A percentile compares a stretch with the other conserved stretches of the same genome.
Conservation (phyloP, 2,113 vertebrate species). For the Hydrolagus affinis region DNA sequence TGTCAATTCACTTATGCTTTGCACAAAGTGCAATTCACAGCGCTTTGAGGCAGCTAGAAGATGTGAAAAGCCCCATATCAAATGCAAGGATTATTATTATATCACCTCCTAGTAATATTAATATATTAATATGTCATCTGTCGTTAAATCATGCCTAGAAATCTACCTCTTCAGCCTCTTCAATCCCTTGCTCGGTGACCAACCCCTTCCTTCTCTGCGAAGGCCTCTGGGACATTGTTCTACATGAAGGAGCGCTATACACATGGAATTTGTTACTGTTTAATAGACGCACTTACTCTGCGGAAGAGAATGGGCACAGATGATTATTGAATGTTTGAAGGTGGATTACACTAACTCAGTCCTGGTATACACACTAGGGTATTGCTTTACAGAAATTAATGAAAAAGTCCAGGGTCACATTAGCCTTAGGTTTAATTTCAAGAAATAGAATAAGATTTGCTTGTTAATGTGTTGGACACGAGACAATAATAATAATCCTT, state of each 20-base stretch:
- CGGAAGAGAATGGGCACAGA: neutral
- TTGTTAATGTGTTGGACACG: neutral
- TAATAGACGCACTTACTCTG: neutral
- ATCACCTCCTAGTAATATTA: neutral
- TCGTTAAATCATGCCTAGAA: neutral
- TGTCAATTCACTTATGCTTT: too few species aligned
- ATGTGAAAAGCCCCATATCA: too few species aligned
- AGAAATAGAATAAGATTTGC: neutral
- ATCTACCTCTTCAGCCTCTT: neutral
- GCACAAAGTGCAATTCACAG: too few species aligned
- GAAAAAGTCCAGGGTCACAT: neutral
- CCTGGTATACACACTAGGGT: neutral
- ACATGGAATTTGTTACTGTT: too few species aligned
- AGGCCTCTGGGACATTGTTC: too few species aligned
- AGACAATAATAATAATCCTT: too few species aligned
- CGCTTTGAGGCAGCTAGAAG: too few species aligned
- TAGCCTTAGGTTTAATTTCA: neutral
- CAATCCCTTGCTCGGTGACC: neutral
- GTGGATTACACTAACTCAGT: neutral
- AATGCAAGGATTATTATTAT: too few species aligned
- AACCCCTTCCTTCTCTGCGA: too few species aligned
- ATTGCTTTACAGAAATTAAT: neutral
- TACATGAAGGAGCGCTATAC: too few species aligned
- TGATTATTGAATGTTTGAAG: neutral
- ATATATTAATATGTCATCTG: too few species aligned